These are phyloP conservation scores for Lamprotornis superbus DNA, from an alignment of 2,113 vertebrate genomes.

Conservation along the genomic window DNA sequence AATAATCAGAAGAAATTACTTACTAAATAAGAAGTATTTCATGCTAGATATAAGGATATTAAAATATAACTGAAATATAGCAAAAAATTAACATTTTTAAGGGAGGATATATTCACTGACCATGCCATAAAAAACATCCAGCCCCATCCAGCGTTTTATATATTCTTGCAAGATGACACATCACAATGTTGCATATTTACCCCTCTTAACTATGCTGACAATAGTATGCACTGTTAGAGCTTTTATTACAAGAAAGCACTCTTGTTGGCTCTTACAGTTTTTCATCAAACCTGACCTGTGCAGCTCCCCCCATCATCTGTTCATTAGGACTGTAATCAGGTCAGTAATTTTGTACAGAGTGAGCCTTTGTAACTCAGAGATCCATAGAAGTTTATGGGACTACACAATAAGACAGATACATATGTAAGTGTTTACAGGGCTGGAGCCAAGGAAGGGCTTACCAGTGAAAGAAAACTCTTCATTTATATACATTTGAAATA, in stretches of 20 bases:
- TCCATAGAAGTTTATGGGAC: background rate
- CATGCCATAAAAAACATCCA: background rate
- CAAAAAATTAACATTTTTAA: background rate
- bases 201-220: background rate
- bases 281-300: background rate
- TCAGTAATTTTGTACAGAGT: background rate
- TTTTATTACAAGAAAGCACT: background rate
- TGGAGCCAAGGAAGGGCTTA: background rate
- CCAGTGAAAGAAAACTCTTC: background rate
- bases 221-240: background rate
- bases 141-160: background rate
- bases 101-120: background rate
- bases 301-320: background rate
- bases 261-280: background rate
- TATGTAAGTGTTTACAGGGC: fast-evolving
- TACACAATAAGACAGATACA: background rate
- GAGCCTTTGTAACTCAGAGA: background rate
- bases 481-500: background rate
- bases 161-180: background rate
- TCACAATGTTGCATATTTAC: background rate
- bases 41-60: background rate
- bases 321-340: background rate
- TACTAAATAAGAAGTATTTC: background rate
- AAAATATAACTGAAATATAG: background rate
- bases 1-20: background rate